Evolutionary conservation across 2,797 vertebrate genomes (phyloP), one percentile per base, ranked within the genome.

Genomic region (Pseudochirops cupreus): DNA sequence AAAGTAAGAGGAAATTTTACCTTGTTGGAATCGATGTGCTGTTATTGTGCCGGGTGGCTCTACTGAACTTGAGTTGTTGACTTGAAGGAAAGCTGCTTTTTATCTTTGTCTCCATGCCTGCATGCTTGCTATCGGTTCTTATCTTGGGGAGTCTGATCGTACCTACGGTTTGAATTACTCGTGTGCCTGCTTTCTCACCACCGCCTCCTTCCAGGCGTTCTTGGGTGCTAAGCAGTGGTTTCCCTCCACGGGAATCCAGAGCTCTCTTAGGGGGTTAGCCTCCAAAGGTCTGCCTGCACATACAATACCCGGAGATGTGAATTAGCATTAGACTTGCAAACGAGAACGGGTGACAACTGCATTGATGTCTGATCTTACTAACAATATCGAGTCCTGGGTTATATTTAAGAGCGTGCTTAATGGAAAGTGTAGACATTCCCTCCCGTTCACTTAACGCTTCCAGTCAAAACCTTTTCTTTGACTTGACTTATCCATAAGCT

Each of bases 1-100:
- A 99, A 99, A 99, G 99, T 99, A 99, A 99, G 99, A 99, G 97
- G 97, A 96, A 95, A 92, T 98, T 97, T 97, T 97, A 98, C 97
- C 95, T 98, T 98, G 93, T 97, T 97, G 98, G 97, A 98, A 98
- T 98, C 96, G 97, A 96, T 98, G 98, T 98, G 91, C 97, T 98
- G 96, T 98, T 97, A 93, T 97, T 95, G 97, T 98, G 67, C 97
- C 98, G 97, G 97, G 90, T 93, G 92, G 82, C 96, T 97, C 97
- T 96, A 94, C 11, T 93, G 95, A 98, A 96, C 96, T 98, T 97
- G 95, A 98, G 97, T 96, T 93, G 55, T 57, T 93, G 96, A 97
- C 96, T 96, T 95, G 97, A 98, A 96, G 97, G 93, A 95, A 97
- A 98, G 96, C 97, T 98, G 96, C 97, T 97, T 91, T 95, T 90